Conservation (phyloP, 2,888 invertebrate species). For the Spisula solida region DNA sequence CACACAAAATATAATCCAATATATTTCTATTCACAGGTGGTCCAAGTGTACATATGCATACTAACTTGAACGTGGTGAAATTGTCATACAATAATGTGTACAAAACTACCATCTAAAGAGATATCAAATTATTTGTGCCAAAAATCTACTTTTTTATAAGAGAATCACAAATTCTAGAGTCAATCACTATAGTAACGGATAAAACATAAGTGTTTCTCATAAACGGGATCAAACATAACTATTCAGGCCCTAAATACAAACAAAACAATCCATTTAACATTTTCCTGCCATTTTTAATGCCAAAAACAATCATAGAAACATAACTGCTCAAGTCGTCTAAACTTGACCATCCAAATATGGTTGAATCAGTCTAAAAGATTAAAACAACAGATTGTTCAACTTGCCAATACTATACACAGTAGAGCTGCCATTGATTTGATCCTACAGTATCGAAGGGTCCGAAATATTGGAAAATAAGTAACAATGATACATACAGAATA, state of each 20-base stretch:
- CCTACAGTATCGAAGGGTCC: too few relatives aligned
- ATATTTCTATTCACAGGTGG: not conserved
- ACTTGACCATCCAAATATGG: not conserved
- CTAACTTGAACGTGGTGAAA: not conserved
- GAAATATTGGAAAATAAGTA: too few relatives aligned
- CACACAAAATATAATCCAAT: not conserved
- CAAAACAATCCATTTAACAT: not conserved
- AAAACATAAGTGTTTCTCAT: not conserved
- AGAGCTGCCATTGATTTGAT: too few relatives aligned
- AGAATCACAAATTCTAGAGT: not conserved
- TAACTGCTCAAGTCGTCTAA: not conserved
- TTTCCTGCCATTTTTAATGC: conserved; percentile 5
- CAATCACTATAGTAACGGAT: not conserved
- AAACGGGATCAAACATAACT: not conserved
- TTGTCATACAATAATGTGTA: not conserved
- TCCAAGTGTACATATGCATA: not conserved
- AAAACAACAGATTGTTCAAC: not conserved
- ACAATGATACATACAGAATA: too few relatives aligned
- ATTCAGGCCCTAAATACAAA: not conserved
- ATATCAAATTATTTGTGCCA: too few relatives aligned
- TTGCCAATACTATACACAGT: not conserved
- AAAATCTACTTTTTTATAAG: not conserved
- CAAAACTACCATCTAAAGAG: too few relatives aligned
- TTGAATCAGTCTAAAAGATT: not conserved
- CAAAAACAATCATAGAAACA: not conserved